These are phyloP conservation scores for Labeo catla DNA, from an alignment of 2,113 vertebrate species.

Conservation along the genomic window DNA sequence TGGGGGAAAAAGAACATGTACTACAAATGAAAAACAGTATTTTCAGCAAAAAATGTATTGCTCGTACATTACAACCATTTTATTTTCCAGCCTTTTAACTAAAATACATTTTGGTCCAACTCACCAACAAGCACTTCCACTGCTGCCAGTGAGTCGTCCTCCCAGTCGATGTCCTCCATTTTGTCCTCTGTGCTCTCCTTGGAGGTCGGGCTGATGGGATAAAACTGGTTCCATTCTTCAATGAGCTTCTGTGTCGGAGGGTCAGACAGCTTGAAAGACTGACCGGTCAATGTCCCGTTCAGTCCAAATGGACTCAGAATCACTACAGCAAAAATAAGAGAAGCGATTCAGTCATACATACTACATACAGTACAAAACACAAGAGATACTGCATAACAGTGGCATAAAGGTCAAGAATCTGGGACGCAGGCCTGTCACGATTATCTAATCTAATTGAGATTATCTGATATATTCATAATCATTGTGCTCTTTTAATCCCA, in stretches of 20 bases:
- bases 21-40: background rate
- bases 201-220: conserved; percentile 89
- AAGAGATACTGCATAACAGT: background rate
- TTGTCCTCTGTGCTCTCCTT: conserved; percentile 90
- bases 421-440: background rate
- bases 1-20: background rate
- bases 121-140: conserved; percentile 97
- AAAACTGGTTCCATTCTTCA: conserved; percentile 98
- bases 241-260: conserved; percentile 94
- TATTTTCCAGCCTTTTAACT: background rate
- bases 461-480: background rate
- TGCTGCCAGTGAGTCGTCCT: conserved; percentile 95
- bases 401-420: background rate
- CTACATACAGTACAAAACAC: background rate
- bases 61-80: background rate
- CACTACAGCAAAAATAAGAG: conserved; percentile 72
- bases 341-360: background rate
- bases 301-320: conserved; percentile 97
- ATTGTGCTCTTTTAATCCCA: background rate
- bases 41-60: background rate
- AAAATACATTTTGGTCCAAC: conserved; percentile 47
- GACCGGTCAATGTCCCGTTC: conserved; percentile 95
- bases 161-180: conserved; percentile 94
- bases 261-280: conserved; percentile 97
- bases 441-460: conserved; percentile 15